These are phyloP conservation scores for Picathartes gymnocephalus DNA, from an alignment of 2,113 vertebrate genomes.

Conservation along the genomic window DNA sequence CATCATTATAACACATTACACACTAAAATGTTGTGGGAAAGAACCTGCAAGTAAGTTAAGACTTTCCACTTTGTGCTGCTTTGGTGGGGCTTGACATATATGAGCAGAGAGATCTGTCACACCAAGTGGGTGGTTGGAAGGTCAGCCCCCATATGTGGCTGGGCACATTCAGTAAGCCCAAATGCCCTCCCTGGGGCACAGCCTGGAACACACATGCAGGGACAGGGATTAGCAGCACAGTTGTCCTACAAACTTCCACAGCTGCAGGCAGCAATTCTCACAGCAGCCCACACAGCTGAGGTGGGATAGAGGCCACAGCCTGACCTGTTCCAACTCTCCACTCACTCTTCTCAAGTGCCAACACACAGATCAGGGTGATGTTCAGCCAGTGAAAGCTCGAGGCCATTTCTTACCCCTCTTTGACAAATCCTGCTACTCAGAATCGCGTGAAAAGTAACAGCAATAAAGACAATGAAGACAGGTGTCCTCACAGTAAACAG, in stretches of 20 bases:
- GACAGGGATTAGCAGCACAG: neutral
- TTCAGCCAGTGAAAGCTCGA: neutral
- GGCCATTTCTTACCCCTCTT: neutral
- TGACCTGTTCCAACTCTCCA: neutral
- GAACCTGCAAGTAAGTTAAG: neutral
- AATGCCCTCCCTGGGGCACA: neutral
- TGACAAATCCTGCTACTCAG: neutral
- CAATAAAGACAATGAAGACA: neutral
- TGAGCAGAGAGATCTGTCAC: neutral
- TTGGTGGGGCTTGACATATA: neutral
- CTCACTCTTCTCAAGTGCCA: neutral
- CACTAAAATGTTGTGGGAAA: neutral
- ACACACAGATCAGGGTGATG: neutral
- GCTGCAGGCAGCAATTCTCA: neutral
- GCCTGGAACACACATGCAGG: neutral
- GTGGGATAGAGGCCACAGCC: neutral
- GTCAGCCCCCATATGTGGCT: neutral
- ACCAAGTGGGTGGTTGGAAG: neutral
- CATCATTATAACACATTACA: neutral
- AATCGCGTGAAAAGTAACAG: neutral
- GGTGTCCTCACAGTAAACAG: fast-evolving
- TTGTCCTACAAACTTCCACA: neutral
- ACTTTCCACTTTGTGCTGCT: neutral
- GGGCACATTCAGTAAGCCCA: neutral
- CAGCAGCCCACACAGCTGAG: neutral